phyloP scores from a whole-genome alignment of 2,113 vertebrate genomes.

The Illadopsis cleaveri region DNA sequence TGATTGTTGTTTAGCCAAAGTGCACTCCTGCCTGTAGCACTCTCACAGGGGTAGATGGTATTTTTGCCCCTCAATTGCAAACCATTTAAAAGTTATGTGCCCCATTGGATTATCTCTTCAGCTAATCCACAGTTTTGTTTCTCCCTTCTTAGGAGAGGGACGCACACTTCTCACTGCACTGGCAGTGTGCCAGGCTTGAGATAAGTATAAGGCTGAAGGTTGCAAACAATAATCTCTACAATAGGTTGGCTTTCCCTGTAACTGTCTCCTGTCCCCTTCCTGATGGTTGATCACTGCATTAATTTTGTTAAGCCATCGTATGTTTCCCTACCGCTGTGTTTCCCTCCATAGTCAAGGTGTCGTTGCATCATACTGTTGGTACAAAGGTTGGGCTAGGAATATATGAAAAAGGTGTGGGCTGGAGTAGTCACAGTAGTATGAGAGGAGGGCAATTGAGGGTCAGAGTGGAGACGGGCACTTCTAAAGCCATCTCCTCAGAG shows the following conservation, averaged over 20 bases:
- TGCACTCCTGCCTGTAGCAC: neutral
- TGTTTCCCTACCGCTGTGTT: neutral
- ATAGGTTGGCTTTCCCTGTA: neutral
- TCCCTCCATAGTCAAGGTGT: neutral
- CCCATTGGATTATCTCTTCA: neutral
- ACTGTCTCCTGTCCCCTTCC: neutral
- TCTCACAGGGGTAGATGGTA: neutral
- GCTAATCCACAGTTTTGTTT: neutral
- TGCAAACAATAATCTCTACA: neutral
- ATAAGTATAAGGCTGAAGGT: neutral
- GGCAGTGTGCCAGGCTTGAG: neutral
- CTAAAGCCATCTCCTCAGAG: neutral
- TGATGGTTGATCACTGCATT: neutral
- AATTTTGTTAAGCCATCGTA: neutral
- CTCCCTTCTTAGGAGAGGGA: neutral
- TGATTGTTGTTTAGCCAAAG: neutral
- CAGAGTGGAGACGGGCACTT: neutral
- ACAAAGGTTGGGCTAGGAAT: neutral
- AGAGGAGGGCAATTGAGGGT: neutral
- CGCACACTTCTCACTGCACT: neutral
- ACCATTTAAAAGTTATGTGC: neutral
- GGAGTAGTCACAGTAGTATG: neutral
- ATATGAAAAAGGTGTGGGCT: neutral
- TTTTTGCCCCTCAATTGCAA: neutral
- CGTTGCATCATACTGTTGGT: neutral